Evolutionary conservation across 2,797 vertebrate genomes (phyloP).

Genomic region (Lycodopsis pacificus): DNA sequence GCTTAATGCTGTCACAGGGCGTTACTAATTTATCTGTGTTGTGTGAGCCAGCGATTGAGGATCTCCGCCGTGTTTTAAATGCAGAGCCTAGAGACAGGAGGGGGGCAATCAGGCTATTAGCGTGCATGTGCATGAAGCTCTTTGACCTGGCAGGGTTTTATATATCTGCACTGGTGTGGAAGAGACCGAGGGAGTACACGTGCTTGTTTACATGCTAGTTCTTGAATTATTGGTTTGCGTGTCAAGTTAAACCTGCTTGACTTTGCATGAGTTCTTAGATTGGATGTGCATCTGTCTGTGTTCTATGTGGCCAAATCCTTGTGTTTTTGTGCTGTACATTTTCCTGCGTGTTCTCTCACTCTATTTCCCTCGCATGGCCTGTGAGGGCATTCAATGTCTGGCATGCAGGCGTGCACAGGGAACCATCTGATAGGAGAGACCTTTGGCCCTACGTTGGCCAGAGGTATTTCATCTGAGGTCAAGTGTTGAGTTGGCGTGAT

Average conservation of each 20-base stretch:
- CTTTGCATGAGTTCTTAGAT: conserved; percentile 41
- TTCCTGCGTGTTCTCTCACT: conserved; percentile 56
- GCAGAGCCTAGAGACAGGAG: conserved; percentile 59
- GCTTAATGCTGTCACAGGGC: conserved; percentile 64
- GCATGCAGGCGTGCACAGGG: conserved; percentile 55
- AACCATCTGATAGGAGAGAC: conserved; percentile 60
- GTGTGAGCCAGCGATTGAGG: conserved; percentile 51
- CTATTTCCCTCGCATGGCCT: conserved; percentile 57
- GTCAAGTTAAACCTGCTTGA: conserved; percentile 33
- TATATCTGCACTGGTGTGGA: conserved; percentile 41
- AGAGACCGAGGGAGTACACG: conserved; percentile 2
- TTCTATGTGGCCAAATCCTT: conserved; percentile 26
- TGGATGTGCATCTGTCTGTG: conserved; percentile 27
- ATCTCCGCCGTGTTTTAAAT: conserved; percentile 62
- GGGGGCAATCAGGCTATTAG: conserved; percentile 64
- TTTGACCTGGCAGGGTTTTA: conserved; percentile 56
- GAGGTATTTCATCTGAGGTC: conserved; percentile 67
- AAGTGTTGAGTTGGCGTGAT: conserved; percentile 65
- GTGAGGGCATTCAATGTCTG: conserved; percentile 62
- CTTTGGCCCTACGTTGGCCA: conserved; percentile 49
- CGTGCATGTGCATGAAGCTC: conserved; percentile 56
- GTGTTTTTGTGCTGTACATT: conserved; percentile 31
- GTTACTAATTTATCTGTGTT: conserved; percentile 68
- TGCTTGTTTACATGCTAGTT: conserved; percentile 47
- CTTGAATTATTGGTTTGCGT: conserved; percentile 21